Conservation (phyloP, 2,888 invertebrate genomes). For the Sepiola atlantica region DNA sequence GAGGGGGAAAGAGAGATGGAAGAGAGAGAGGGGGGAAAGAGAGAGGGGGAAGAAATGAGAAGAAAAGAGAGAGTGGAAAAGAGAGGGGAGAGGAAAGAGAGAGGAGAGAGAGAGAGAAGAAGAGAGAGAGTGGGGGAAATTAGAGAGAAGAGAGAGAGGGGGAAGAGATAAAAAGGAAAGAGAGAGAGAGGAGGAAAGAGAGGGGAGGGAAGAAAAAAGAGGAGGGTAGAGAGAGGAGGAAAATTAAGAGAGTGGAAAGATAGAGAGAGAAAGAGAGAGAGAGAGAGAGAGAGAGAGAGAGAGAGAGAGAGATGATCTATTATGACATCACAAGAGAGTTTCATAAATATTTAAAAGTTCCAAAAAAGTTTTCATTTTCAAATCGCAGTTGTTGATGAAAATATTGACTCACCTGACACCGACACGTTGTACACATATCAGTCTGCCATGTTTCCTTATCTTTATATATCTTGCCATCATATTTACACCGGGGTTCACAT, state of each 20-base stretch:
- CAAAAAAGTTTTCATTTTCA: no score
- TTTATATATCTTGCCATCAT: conserved; percentile 60
- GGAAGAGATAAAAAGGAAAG: not conserved
- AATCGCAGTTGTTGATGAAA: not conserved
- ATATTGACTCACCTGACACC: conserved; percentile 61
- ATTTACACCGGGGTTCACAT: conserved; percentile 63
- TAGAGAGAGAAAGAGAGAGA: not conserved
- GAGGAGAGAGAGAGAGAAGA: not conserved
- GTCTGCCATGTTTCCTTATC: conserved; percentile 66
- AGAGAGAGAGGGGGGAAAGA: no score
- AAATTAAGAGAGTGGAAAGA: no score
- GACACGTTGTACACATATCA: conserved; percentile 65
- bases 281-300: not conserved
- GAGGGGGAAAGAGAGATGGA: no score
- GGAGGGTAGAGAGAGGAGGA: no score
- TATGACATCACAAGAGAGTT: no score
- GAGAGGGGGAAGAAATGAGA: no score
- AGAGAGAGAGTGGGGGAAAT: not conserved
- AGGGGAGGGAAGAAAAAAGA: not conserved
- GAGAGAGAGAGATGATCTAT: not conserved
- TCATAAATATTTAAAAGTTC: no score
- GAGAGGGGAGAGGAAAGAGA: no score
- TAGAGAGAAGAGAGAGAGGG: not conserved
- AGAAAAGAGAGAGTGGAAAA: no score
- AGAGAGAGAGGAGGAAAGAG: not conserved